phyloP scores from a whole-genome alignment of 2,113 vertebrate species.

The Dendrocopos noguchii region DNA sequence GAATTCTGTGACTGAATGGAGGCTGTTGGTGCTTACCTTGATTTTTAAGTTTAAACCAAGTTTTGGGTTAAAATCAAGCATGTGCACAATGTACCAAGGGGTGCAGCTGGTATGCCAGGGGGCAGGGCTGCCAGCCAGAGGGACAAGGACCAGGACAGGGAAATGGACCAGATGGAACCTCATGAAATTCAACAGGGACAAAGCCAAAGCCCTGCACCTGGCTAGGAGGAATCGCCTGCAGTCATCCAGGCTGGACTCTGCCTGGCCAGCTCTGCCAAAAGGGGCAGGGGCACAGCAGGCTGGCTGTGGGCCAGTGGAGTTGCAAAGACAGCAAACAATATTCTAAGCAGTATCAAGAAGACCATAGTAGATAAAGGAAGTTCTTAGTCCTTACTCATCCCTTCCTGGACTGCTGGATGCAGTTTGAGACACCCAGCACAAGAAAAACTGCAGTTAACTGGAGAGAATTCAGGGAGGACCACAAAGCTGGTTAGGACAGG shows the following conservation, averaged over 20 bases:
- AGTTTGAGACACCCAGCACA: background rate
- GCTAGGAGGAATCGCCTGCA: background rate
- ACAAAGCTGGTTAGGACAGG: background rate
- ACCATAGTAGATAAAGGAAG: background rate
- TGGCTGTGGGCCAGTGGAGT: background rate
- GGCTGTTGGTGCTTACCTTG: background rate
- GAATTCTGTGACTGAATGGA: background rate
- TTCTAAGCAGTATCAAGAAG: background rate
- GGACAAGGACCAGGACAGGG: background rate
- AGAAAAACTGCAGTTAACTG: background rate
- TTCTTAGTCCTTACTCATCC: background rate
- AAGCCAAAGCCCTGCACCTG: background rate
- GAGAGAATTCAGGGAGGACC: background rate
- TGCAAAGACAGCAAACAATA: background rate
- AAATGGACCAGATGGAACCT: accelerated
- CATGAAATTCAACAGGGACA: background rate
- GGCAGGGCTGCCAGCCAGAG: background rate
- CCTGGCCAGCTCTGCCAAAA: background rate
- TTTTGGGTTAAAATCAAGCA: background rate
- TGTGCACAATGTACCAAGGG: accelerated
- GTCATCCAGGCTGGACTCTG: accelerated
- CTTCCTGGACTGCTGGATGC: background rate
- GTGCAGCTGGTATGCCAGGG: background rate
- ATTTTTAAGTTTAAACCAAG: background rate
- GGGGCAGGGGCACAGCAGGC: accelerated